These are phyloP conservation scores for Riptortus pedestris DNA, from an alignment of 1,140 invertebrate species.

Conservation along the genomic window DNA sequence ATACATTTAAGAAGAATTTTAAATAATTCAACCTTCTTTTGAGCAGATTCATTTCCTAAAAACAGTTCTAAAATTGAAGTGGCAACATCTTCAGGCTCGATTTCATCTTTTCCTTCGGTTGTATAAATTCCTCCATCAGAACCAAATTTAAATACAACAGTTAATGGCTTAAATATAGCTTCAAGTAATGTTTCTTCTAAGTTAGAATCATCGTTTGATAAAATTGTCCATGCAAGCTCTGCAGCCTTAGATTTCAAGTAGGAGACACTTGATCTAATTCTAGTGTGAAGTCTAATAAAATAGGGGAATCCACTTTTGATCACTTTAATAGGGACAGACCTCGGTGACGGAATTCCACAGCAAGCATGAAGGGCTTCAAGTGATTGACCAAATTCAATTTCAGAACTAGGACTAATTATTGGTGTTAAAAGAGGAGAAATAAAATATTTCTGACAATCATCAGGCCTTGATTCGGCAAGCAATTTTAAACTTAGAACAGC, in stretches of 20 bases:
- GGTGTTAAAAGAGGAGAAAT: slow-evolving; percentile 13
- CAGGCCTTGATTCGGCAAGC: slow-evolving; percentile 18
- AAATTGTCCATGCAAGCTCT: slow-evolving; percentile 36
- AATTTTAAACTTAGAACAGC: slow-evolving; percentile 16
- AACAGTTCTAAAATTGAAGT: slow-evolving; percentile 36
- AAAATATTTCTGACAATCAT: slow-evolving; percentile 18
- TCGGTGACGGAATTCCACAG: slow-evolving; percentile 36
- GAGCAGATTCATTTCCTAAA: slow-evolving; percentile 12
- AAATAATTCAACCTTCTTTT: slow-evolving; percentile 22
- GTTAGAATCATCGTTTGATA: slow-evolving; percentile 29
- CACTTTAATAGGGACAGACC: slow-evolving; percentile 34
- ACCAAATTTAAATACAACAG: slow-evolving; percentile 36
- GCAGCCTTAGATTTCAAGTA: slow-evolving; percentile 34
- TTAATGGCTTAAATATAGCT: slow-evolving; percentile 34
- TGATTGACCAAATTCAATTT: slow-evolving; percentile 36
- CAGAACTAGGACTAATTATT: slow-evolving; percentile 30
- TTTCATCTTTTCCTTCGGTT: slow-evolving; percentile 8
- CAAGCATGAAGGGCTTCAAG: slow-evolving; percentile 38
- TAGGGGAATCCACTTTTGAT: slow-evolving; percentile 34
- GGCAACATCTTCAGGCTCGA: slow-evolving; percentile 32
- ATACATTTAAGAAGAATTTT: slow-evolving; percentile 10
- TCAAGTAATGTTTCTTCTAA: slow-evolving; percentile 32
- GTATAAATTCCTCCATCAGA: slow-evolving; percentile 35
- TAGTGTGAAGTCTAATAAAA: slow-evolving; percentile 38
- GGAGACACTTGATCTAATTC: slow-evolving; percentile 35